Percentiles rank a stretch among this genome's conserved stretches.
phyloP scores from a whole-genome alignment of 53 echinoderm and acorn worm species.

The Hippasteria phrygiana region DNA sequence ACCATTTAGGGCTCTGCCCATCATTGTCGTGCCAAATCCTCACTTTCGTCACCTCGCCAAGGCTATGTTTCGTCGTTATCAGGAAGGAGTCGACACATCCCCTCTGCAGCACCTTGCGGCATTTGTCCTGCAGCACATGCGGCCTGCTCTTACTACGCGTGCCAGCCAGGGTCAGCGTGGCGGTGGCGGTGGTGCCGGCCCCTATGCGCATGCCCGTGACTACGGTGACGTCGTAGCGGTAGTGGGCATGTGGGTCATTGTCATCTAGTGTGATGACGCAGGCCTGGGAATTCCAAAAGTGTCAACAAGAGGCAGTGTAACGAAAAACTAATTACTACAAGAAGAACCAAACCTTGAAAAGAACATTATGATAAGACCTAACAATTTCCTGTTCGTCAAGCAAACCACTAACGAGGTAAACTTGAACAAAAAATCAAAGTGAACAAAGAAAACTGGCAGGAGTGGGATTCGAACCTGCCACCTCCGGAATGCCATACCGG shows the following conservation, averaged over 20 bases:
- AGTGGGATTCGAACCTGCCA: too few relatives aligned
- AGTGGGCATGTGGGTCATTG: constrained; percentile 89
- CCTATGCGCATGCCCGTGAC: constrained; percentile 89
- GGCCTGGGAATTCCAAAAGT: constrained; percentile 68
- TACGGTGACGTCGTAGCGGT: constrained; percentile 84
- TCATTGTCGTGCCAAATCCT: constrained; percentile 90
- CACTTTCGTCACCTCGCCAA: constrained; percentile 77
- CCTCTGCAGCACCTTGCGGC: constrained; percentile 62
- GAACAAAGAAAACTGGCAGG: too few relatives aligned
- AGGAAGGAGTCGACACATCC: constrained; percentile 83
- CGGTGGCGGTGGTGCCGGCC: constrained; percentile 86
- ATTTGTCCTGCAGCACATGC: constrained; percentile 74
- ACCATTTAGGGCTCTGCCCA: constrained; percentile 86
- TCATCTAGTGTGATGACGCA: constrained; percentile 80
- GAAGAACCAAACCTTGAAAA: too few relatives aligned
- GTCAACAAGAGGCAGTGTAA: too few relatives aligned
- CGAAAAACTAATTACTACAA: too few relatives aligned
- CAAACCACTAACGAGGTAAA: too few relatives aligned
- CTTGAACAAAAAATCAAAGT: too few relatives aligned
- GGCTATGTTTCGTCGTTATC: constrained; percentile 76
- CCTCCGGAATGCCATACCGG: too few relatives aligned
- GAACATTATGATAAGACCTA: too few relatives aligned
- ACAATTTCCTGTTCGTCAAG: too few relatives aligned
- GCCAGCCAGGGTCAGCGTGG: constrained; percentile 84
- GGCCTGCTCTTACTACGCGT: constrained; percentile 71